These are phyloP conservation scores for Neosilurus hyrtlii DNA, from an alignment of 2,797 vertebrate species.

Conservation along the genomic window DNA sequence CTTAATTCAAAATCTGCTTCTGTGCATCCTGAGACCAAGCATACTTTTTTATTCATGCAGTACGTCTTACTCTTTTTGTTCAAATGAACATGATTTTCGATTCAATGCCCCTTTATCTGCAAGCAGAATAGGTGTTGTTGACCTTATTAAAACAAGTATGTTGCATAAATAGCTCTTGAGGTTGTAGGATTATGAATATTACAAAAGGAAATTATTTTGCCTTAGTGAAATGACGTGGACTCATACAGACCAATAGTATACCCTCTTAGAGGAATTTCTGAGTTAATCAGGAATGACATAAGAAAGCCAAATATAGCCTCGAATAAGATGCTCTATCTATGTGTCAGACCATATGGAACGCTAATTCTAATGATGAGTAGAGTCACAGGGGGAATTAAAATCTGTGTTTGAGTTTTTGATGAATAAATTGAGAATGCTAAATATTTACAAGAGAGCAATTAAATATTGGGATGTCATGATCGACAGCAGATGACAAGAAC, in stretches of 20 bases:
- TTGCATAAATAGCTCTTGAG: slow-evolving; percentile 52
- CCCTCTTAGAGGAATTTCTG: not conserved
- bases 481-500: not conserved
- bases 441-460: slow-evolving; percentile 14
- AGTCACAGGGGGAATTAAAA: not conserved
- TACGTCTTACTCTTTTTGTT: slow-evolving; percentile 13
- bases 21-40: slow-evolving; percentile 5
- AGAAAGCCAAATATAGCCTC: not conserved
- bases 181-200: slow-evolving; percentile 17
- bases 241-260: not conserved
- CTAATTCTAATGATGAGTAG: not conserved
- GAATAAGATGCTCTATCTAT: not conserved
- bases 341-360: not conserved
- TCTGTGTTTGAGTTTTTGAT: not conserved
- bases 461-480: slow-evolving; percentile 10
- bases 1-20: slow-evolving; percentile 1
- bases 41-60: slow-evolving; percentile 37
- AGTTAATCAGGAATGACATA: not conserved
- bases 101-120: slow-evolving; percentile 52
- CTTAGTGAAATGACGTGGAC: not conserved
- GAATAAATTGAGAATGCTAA: slow-evolving; percentile 10
- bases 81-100: slow-evolving; percentile 50
- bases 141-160: slow-evolving; percentile 64
- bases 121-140: slow-evolving; percentile 40
- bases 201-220: not conserved